These are phyloP conservation scores for Enteromius mattozi DNA, from an alignment of 2,797 vertebrate species.

Conservation along the genomic window DNA sequence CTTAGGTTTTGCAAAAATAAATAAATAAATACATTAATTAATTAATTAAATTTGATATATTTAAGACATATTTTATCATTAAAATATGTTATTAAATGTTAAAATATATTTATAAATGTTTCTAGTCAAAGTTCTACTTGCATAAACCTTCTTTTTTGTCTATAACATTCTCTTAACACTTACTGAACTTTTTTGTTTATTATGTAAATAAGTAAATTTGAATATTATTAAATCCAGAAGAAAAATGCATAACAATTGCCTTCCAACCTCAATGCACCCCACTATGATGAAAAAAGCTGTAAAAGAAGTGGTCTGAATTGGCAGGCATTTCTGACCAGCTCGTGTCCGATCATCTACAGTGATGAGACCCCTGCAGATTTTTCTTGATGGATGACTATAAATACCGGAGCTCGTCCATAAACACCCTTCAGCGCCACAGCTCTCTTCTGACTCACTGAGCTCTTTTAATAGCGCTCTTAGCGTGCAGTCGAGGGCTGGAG, in stretches of 20 bases:
- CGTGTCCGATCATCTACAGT: slow-evolving; percentile 19
- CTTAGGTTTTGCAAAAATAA: too few relatives aligned
- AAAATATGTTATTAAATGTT: background rate
- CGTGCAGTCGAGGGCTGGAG: slow-evolving; percentile 8
- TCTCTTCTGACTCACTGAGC: slow-evolving; percentile 51
- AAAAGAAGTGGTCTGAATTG: background rate
- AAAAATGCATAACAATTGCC: background rate
- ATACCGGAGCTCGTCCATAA: slow-evolving; percentile 54
- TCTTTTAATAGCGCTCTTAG: slow-evolving; percentile 10
- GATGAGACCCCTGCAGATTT: slow-evolving; percentile 44
- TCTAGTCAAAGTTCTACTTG: background rate
- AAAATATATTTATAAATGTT: background rate
- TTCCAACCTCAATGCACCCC: background rate
- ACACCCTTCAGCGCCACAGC: slow-evolving; percentile 29
- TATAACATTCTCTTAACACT: background rate
- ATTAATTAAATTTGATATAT: background rate
- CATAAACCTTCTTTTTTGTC: background rate
- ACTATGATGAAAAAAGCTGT: background rate
- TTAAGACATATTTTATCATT: background rate
- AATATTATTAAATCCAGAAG: background rate
- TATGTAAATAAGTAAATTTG: background rate
- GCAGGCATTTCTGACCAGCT: background rate
- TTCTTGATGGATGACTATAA: slow-evolving; percentile 58
- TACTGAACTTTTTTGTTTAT: background rate
- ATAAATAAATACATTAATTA: too few relatives aligned